Base-by-base conservation (phyloP, 2,888 invertebrate species). In the Carpatolechia fugitivella region DNA sequence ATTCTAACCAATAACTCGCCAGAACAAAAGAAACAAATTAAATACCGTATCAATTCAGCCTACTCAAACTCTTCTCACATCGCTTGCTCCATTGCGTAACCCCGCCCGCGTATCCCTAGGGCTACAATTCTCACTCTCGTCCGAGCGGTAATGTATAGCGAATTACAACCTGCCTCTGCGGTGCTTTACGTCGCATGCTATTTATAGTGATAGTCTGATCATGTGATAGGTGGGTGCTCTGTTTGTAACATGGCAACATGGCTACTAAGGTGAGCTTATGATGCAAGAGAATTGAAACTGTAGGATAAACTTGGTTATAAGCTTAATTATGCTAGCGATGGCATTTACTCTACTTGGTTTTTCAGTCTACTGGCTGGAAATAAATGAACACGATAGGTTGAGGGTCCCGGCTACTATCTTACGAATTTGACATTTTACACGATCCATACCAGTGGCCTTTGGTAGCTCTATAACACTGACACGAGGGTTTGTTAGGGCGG, bases 101-200 rank as follows among this genome's bases (percentile, higher is more conserved):
- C 31, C 46, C 61, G 44, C 44, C 69, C 64, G 68, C 68, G 71
- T 81, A 72, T 85, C 85, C 85, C 71, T 78, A 65, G 77, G 85
- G 83, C 79, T 74, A 70, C 80, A 80, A 77, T 85, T 86, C 83
- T 80, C 85, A 84, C 85, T 84, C 76, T 76, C 69, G 76, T 76
- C 74, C 63, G 60, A 65, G 62, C 69, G 73, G 71, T 79, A 76
- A 74, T 76, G 73, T 69, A 75, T 61, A 65, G 62, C 65, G 72
- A 69, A 78, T 79, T 74, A 77, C 76, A 72, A 69, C 67, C 59
- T 68, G 62, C 65, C 63, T 69, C 73, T 66, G 68, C 70, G 71
- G 77, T 76, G 68, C 68, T 64, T 65, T 69, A 69, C 29, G 46
- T 29, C 46, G 13, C 40, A 14, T 20, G 30, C 47, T 47, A 31